Percentiles rank a stretch among this genome's conserved stretches.
phyloP scores from a whole-genome alignment of 2,113 vertebrate species.

The Forbesichthys agassizii region DNA sequence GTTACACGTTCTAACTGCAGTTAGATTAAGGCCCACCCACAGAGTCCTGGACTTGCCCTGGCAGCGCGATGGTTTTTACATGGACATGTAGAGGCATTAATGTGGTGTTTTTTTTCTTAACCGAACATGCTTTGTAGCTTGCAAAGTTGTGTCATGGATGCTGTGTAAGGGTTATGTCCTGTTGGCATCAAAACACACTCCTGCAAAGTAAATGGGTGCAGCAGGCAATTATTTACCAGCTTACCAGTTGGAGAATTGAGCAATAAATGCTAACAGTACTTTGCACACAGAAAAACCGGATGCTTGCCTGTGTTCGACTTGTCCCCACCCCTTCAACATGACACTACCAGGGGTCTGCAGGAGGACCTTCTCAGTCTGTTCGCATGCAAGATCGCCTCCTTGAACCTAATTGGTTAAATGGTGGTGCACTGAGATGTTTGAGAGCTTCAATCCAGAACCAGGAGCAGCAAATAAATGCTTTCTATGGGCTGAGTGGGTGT shows the following conservation, averaged over 20 bases:
- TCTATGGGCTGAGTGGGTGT: background rate
- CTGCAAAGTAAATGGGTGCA: no score
- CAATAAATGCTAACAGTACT: background rate
- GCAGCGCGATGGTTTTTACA: slow-evolving; percentile 3
- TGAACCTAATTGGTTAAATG: no score
- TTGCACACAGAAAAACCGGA: background rate
- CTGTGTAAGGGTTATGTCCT: slow-evolving; percentile 7
- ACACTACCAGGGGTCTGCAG: background rate
- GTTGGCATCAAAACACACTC: background rate
- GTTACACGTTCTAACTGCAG: slow-evolving; percentile 82
- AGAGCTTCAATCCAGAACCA: no score
- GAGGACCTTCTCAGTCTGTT: no score
- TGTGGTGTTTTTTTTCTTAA: background rate
- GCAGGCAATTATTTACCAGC: background rate
- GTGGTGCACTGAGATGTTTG: no score
- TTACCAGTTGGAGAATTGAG: background rate
- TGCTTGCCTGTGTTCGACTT: background rate
- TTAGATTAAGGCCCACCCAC: background rate
- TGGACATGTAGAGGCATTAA: background rate
- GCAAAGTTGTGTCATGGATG: background rate
- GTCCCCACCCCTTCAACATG: background rate
- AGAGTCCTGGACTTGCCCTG: background rate
- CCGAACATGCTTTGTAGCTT: slow-evolving; percentile 7
- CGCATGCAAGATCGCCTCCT: background rate
- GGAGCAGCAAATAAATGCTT: background rate